Conservation (phyloP, 2,113 vertebrate species). For the Aldabrachelys gigantea region DNA sequence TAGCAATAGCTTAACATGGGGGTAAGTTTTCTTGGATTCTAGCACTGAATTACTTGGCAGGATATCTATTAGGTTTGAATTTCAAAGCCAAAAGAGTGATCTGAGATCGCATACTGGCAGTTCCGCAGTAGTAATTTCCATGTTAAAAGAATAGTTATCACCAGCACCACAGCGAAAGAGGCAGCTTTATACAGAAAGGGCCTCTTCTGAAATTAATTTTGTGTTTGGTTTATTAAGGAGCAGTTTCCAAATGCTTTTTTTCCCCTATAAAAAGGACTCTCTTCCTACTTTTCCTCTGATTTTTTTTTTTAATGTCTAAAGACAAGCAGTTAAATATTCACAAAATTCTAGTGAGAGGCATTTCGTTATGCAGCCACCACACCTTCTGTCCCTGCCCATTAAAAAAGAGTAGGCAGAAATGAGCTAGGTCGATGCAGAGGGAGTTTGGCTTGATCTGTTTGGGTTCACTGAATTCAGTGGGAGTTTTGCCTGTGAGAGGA, state of each 20-base stretch:
- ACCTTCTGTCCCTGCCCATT: neutral
- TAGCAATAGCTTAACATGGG: slow-evolving; percentile 64
- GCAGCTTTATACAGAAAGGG: slow-evolving; percentile 76
- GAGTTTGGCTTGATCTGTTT: neutral
- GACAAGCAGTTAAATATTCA: neutral
- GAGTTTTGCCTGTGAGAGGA: neutral
- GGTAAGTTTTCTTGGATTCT: slow-evolving; percentile 77
- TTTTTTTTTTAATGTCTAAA: slow-evolving; percentile 28
- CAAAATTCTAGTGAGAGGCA: neutral
- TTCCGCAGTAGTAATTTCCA: slow-evolving; percentile 80
- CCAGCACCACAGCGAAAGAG: slow-evolving; percentile 74
- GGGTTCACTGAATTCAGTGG: neutral
- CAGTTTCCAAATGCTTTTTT: slow-evolving; percentile 55
- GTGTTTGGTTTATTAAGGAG: slow-evolving; percentile 76
- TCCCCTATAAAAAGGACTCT: slow-evolving; percentile 16
- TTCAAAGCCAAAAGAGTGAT: slow-evolving; percentile 81
- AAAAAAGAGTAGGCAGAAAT: neutral
- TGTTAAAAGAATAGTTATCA: slow-evolving; percentile 80
- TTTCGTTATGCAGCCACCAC: neutral
- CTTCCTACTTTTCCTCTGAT: slow-evolving; percentile 8
- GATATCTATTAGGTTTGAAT: slow-evolving; percentile 78
- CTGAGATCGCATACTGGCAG: slow-evolving; percentile 78
- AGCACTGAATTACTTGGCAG: slow-evolving; percentile 76
- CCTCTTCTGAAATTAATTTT: slow-evolving; percentile 80
- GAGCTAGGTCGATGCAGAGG: neutral